phyloP scores from a whole-genome alignment of 2,888 invertebrate genomes.

The Chrysolina oricalcia region DNA sequence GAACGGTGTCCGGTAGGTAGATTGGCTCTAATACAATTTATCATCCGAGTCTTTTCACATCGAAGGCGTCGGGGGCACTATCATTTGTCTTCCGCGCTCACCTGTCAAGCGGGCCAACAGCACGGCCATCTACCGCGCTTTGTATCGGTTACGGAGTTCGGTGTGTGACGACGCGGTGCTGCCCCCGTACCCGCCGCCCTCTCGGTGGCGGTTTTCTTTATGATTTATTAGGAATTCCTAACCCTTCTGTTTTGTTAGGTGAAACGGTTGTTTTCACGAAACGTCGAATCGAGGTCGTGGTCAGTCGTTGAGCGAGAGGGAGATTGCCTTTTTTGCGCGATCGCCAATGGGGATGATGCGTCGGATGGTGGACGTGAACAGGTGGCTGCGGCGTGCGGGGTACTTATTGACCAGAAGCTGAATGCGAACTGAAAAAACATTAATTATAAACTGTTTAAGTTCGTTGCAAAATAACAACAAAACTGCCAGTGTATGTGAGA shows the following conservation, averaged over 20 bases:
- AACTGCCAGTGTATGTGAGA: no score
- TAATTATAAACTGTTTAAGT: no score
- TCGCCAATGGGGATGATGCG: no score
- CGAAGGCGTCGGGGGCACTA: slow-evolving; percentile 61
- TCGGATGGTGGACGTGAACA: no score
- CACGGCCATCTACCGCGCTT: slow-evolving; percentile 59
- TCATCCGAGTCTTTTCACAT: slow-evolving; percentile 68
- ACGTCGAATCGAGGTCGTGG: background rate
- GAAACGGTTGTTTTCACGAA: slow-evolving; percentile 30
- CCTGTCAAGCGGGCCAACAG: slow-evolving; percentile 67
- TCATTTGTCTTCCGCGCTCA: slow-evolving; percentile 70
- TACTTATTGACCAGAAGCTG: no score
- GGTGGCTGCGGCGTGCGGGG: no score
- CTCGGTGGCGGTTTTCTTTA: slow-evolving; percentile 41
- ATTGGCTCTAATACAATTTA: slow-evolving; percentile 67
- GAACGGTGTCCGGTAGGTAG: slow-evolving; percentile 65
- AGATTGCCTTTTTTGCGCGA: slow-evolving; percentile 1
- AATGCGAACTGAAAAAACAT: no score
- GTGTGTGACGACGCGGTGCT: slow-evolving; percentile 24
- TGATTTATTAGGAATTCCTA: slow-evolving; percentile 67
- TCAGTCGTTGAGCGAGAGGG: background rate
- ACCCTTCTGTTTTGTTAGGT: slow-evolving; percentile 60
- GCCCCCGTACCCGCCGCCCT: slow-evolving; percentile 25
- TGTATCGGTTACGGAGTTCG: slow-evolving; percentile 67
- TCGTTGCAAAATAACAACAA: no score